Base-by-base conservation (phyloP, 2,113 vertebrate genomes). In the Macquaria australasica region DNA sequence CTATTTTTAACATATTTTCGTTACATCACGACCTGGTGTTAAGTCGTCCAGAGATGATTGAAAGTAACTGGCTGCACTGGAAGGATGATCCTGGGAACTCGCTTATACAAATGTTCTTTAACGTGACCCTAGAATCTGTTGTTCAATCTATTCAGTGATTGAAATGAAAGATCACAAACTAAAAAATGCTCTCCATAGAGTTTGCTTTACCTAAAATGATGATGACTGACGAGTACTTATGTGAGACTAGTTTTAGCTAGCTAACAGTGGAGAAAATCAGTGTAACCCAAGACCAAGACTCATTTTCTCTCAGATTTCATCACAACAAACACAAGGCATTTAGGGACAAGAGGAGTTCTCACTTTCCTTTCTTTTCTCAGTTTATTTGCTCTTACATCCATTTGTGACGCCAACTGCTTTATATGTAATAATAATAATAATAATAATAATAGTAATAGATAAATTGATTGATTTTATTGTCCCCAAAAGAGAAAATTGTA, bases 21-120 rank as follows among this genome's bases (percentile, higher is more conserved):
- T 91, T 53, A 75, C 82, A 84, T 85, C 77, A 85, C 34, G 5
- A 63, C 41, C 48, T 81, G 64, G 70, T 87, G 71, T 66, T 77
- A 67, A n/a, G 55, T 69, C 77, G 43, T 84, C 56, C 51, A 55
- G 45, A 64, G 25, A 45, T 79, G 50, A 73, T 87, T 81, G 89
- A 8, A 69, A 43, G 41, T 72, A 6, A 45, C 41, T 50, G 23
- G 11, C 20, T 34, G 67, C 28, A 51, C 4, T 64, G 15, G 45
- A 45, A n/a, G 15, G 62, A 79, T 60, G 16, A 79, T 66, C 50
- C 55, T n/a, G 68, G 48, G 18, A 70, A 37, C 25, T 18, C 6
- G 1, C n/a, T 62, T 6, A 39, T 8, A 14, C 16, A 55, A 39
- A 28, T 25, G 4, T 37, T 15, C 31, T 25, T 59, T 23, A 6